These are phyloP conservation scores for Phrynosoma platyrhinos DNA, from an alignment of 2,113 vertebrate genomes.

Conservation along the genomic window DNA sequence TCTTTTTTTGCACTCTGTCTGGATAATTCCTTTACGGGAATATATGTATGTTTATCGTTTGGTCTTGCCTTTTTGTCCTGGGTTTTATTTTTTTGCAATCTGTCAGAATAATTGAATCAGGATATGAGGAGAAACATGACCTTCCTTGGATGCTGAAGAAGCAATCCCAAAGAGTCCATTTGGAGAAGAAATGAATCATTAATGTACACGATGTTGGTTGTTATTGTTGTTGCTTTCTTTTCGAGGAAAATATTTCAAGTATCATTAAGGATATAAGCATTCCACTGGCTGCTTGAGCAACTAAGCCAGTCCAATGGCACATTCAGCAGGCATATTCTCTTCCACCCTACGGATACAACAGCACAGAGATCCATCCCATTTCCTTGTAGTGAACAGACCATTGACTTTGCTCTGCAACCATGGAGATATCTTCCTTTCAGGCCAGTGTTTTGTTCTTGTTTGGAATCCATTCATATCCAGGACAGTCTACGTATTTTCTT, in stretches of 20 bases:
- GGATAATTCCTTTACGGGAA: background rate
- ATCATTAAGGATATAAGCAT: constrained; percentile 46
- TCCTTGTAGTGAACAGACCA: constrained; percentile 32
- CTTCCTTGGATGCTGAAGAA: constrained; percentile 40
- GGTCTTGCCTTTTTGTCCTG: background rate
- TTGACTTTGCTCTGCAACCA: constrained; percentile 55
- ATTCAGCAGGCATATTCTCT: constrained; percentile 46
- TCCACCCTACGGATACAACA: constrained; percentile 48
- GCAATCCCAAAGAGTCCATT: background rate
- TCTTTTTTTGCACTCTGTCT: background rate
- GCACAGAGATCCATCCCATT: constrained; percentile 33
- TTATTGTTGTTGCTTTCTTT: background rate
- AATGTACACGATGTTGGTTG: background rate
- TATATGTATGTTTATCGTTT: constrained; percentile 31
- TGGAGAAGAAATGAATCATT: background rate
- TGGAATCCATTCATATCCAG: constrained; percentile 19
- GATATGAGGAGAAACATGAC: constrained; percentile 38
- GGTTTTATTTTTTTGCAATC: constrained; percentile 29
- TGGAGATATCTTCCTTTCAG: constrained; percentile 59
- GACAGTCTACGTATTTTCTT: constrained; percentile 34
- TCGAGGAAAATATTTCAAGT: constrained; percentile 65
- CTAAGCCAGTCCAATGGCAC: constrained; percentile 61
- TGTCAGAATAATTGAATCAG: constrained; percentile 14
- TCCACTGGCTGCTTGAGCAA: constrained; percentile 56
- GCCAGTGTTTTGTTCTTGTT: constrained; percentile 39